Base-by-base conservation (phyloP, 1,140 invertebrate species). In the Papilio machaon region DNA sequence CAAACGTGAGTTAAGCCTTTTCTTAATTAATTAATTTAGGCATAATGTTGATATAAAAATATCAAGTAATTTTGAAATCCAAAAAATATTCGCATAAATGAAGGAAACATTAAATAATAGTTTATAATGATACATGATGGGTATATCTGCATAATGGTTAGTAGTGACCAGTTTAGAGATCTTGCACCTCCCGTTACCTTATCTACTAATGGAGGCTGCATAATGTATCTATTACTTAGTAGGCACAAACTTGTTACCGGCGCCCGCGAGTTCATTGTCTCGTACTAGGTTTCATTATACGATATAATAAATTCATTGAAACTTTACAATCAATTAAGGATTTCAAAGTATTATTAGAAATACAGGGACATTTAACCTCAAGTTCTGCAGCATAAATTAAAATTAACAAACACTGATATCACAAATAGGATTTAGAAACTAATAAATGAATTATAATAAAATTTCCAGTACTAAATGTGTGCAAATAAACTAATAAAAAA, bases 191-290 rank as follows among this genome's bases (percentile, higher is more conserved):
- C 77, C 77, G 77, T 79, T 79, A 79, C 77, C 77, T 79, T 79
- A 79, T 79, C 77, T 67, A 79, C 77, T 79, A 79, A 79, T 79
- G 77, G 77, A 79, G 58, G 35, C 77, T 79, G 77, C 77, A 79
- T 79, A 79, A 79, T 79, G 77, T 79, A 79, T 79, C 77, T 79
- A 79, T 79, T 79, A 79, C 77, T 79, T 67, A 79, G 77, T 79
- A 79, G 58, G 49, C 38, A 67, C 77, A 79, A 79, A 79, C 77
- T 79, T 46, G 77, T 79, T 79, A 38, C 77, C n/a, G 77, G 60
- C 75, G 23, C 74, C 13, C 77, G 58, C 7, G 77, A 79, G 77
- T 79, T 79, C 77, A 79, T 79, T 79, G 77, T 79, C 77, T 79
- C 35, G 58, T 79, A 64, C 77, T 67, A 79, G 77, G 77, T 79